Conservation (phyloP, 2,888 invertebrate genomes). For the Morpho deidamia region DNA sequence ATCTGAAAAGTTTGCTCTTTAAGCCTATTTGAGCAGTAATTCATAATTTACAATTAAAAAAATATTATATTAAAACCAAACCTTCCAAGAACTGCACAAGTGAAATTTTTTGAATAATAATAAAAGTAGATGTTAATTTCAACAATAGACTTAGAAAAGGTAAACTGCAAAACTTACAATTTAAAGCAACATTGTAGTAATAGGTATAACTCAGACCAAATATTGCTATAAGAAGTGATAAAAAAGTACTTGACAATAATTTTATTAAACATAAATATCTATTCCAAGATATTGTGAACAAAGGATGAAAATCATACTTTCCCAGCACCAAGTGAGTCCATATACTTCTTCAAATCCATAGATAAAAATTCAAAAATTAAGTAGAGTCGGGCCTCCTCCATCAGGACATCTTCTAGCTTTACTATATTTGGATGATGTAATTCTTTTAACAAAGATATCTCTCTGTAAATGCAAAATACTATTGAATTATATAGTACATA, state of each 20-base stretch:
- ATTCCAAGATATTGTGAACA: too few relatives aligned
- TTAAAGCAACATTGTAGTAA: neutral
- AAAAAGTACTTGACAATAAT: too few relatives aligned
- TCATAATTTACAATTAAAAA: too few relatives aligned
- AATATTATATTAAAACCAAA: too few relatives aligned
- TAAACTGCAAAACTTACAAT: constrained; percentile 17
- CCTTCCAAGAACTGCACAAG: too few relatives aligned
- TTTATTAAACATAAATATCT: too few relatives aligned
- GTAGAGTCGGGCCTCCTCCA: constrained; percentile 95
- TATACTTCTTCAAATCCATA: constrained; percentile 98
- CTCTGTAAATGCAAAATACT: constrained; percentile 73
- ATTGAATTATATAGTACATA: too few relatives aligned
- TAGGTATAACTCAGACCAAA: too few relatives aligned
- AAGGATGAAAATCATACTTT: constrained; percentile 58
- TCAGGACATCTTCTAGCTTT: constrained; percentile 93
- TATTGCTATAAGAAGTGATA: too few relatives aligned
- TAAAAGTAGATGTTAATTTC: constrained; percentile 91
- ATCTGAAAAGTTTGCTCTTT: too few relatives aligned
- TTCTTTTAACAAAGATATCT: constrained; percentile 97
- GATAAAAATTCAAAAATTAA: constrained; percentile 97
- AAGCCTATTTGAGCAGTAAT: too few relatives aligned
- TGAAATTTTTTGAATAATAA: constrained; percentile 40
- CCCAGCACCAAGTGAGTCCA: constrained; percentile 90
- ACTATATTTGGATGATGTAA: constrained; percentile 97
- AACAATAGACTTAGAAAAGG: constrained; percentile 86